A percentile compares a stretch with the other conserved stretches of the same genome.
Evolutionary conservation across 2,113 vertebrate genomes (phyloP).

Genomic region (Vulpes vulpes): DNA sequence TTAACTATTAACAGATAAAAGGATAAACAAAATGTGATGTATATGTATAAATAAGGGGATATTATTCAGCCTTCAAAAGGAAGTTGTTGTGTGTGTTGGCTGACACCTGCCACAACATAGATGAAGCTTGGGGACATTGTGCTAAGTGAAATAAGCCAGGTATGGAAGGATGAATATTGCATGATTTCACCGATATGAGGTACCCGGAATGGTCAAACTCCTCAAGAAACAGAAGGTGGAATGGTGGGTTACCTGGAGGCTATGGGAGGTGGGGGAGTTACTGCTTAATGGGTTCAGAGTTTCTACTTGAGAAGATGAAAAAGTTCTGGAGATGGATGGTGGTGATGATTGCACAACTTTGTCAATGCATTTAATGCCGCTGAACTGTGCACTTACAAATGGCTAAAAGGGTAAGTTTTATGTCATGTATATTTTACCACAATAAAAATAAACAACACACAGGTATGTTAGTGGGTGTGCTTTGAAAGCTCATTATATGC

Average conservation of each 20-base stretch:
- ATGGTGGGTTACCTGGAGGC: not conserved
- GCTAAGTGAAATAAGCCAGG: not conserved
- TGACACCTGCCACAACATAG: not conserved
- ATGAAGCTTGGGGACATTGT: not conserved
- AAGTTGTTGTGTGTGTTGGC: not conserved
- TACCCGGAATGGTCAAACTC: not conserved
- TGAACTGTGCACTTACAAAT: not conserved
- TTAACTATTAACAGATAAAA: not conserved
- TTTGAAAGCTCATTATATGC: not conserved
- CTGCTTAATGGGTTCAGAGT: not conserved
- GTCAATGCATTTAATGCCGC: not conserved
- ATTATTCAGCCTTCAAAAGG: not conserved
- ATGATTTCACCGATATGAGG: not conserved
- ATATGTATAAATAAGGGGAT: not conserved
- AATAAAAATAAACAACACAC: not conserved
- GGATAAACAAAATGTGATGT: not conserved
- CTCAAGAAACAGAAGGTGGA: not conserved
- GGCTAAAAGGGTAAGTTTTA: not conserved
- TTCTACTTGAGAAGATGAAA: conserved; percentile 7
- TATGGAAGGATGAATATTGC: not conserved
- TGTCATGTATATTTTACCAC: not conserved
- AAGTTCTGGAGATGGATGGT: not conserved
- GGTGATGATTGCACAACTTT: fast-evolving
- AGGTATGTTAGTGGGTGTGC: not conserved
- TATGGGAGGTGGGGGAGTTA: too few species aligned